Base-by-base conservation (phyloP, 2,113 vertebrate species). In the Centropristis striata region DNA sequence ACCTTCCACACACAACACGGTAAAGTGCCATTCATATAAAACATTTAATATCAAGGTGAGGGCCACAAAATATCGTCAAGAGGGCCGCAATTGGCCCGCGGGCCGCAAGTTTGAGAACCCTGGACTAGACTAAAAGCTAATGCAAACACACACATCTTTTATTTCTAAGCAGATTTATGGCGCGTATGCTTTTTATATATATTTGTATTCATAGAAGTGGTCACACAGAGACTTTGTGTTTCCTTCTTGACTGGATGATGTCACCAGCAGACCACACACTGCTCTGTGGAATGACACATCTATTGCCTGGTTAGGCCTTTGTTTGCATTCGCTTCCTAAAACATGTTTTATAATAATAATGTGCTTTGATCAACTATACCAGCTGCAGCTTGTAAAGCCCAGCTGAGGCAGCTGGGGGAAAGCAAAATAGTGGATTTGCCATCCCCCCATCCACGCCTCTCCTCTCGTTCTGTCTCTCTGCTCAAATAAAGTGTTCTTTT, bases 351-450 rank as follows among this genome's bases (percentile, higher is more conserved):
- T 66, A 71, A 87, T 87, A 83, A 92, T 72, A 83, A 86, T 71
- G 65, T 3, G 53, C 78, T 87, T 80, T 87, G 86, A 90, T 89
- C 81, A 80, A 77, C 75, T 72, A 36, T 9, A 74, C 54, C 90
- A 90, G 89, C 86, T 90, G 90, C 83, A 88, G 84, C 75, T 71
- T 89, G 79, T 82, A 81, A 86, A 89, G 86, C 75, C 83, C 59
- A 86, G 82, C 83, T 77, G 78, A 86, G 57, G 82, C 83, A 83
- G 89, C 84, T 79, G 87, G 80, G 49, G 37, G 32, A 71, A 66
- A 78, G 67, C 66, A 83, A 81, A 88, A 84, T 61, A 70, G 82
- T 69, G 32, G 69, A 71, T 85, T 67, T 73, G 63, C 86, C 23
- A 18, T 57, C 63, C 78, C 66, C 54, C 59, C 57, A 41, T 75